Percentiles rank a stretch among this genome's conserved stretches.
phyloP scores from a whole-genome alignment of 1,140 invertebrate genomes.

The Holotrichia oblita region DNA sequence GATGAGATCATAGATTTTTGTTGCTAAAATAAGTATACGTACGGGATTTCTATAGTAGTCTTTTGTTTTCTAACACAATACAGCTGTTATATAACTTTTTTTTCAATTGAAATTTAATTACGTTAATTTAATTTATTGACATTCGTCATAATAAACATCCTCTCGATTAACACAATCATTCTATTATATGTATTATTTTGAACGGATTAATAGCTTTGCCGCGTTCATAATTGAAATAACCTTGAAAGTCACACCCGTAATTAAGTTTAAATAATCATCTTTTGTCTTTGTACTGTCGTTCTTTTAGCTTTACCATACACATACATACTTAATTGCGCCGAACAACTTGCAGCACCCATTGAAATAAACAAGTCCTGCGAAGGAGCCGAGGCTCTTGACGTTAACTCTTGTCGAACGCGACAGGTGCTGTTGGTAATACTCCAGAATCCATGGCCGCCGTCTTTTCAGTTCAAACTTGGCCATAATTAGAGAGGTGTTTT shows the following conservation, averaged over 20 bases:
- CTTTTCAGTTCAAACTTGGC: neutral
- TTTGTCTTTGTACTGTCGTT: slow-evolving; percentile 5
- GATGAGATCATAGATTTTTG: too few relatives aligned
- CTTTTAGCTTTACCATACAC: neutral
- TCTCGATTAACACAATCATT: neutral
- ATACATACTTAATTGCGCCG: neutral
- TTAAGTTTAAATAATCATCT: slow-evolving; percentile 1
- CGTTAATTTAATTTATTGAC: neutral
- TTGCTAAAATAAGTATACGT: too few relatives aligned
- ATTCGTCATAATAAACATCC: neutral
- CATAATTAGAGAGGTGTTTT: slow-evolving; percentile 3
- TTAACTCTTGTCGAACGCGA: neutral
- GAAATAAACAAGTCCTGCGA: slow-evolving; percentile 1
- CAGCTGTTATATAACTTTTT: neutral
- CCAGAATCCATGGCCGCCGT: slow-evolving; percentile 14
- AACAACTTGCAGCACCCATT: slow-evolving; percentile 1
- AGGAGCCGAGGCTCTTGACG: neutral
- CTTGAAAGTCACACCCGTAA: slow-evolving; percentile 12
- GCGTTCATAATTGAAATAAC: slow-evolving; percentile 7
- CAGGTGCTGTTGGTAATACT: neutral
- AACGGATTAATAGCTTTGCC: neutral
- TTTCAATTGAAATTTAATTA: neutral
- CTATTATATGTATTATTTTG: neutral
- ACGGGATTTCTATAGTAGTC: too few relatives aligned
- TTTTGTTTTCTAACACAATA: too few relatives aligned